Evolutionary conservation across 2,797 vertebrate genomes (phyloP).

Genomic region (Propithecus deckenii): DNA sequence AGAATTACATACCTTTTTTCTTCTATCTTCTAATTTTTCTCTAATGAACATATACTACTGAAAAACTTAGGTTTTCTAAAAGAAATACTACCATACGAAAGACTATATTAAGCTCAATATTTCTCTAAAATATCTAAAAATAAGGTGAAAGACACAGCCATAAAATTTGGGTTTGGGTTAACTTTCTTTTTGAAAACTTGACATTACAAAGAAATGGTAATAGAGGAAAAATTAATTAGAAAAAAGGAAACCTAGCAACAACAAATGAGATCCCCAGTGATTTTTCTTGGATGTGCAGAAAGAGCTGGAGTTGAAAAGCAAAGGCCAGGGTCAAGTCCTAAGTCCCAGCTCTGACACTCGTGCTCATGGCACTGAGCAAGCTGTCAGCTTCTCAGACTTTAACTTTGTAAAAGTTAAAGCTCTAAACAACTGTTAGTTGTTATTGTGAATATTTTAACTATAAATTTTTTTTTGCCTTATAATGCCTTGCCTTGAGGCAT

Average conservation of each 20-base stretch:
- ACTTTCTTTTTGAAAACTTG: not conserved
- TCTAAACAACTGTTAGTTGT: not conserved
- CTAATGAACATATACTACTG: not conserved
- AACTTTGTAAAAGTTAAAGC: not conserved
- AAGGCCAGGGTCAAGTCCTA: not conserved
- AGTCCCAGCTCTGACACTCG: not conserved
- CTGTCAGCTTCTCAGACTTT: not conserved
- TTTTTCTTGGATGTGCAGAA: not conserved
- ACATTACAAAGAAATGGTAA: not conserved
- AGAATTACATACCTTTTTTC: not conserved
- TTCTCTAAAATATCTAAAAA: not conserved
- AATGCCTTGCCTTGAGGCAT: not conserved
- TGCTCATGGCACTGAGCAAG: not conserved
- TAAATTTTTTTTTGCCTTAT: not conserved
- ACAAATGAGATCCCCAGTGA: not conserved
- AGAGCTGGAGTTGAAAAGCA: not conserved
- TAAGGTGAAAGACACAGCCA: not conserved
- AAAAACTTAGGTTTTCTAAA: not conserved
- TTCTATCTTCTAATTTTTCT: conserved; percentile 14
- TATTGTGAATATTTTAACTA: conserved; percentile 9
- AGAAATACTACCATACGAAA: not conserved
- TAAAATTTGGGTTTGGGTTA: conserved; percentile 28
- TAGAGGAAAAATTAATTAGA: not conserved
- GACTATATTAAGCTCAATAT: not conserved
- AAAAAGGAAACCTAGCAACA: not conserved